These are phyloP conservation scores for Polydrusus tereticollis DNA, from an alignment of 2,888 invertebrate genomes.

Conservation along the genomic window DNA sequence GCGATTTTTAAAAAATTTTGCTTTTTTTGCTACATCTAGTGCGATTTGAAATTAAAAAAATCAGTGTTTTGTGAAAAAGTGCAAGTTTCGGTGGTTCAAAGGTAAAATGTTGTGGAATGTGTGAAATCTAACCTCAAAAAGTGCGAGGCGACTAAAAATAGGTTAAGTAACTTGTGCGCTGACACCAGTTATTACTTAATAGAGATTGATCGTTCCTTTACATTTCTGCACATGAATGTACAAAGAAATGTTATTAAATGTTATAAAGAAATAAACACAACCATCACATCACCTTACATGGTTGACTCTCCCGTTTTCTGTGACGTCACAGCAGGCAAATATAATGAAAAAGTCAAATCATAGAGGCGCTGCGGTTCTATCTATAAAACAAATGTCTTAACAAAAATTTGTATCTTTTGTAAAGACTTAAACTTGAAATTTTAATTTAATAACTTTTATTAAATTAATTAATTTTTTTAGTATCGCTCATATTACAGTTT, in stretches of 20 bases:
- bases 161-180: constrained; percentile 24
- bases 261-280: not conserved
- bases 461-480: too few relatives aligned
- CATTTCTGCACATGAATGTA: too few relatives aligned
- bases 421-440: too few relatives aligned
- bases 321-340: not conserved
- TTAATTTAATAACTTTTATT: too few relatives aligned
- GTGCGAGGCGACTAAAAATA: constrained; percentile 27
- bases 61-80: constrained; percentile 23
- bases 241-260: too few relatives aligned
- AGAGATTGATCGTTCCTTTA: too few relatives aligned
- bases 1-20: constrained; percentile 15
- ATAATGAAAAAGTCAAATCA: not conserved
- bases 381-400: not conserved
- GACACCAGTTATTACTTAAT: constrained; percentile 7
- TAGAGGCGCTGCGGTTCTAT: not conserved
- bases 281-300: not conserved
- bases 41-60: not conserved
- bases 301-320: not conserved
- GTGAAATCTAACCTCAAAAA: constrained; percentile 41
- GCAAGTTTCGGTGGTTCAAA: not conserved
- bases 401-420: not conserved
- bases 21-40: constrained; percentile 13
- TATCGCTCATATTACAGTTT: too few relatives aligned
- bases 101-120: constrained; percentile 30